phyloP scores from a whole-genome alignment of 1,140 invertebrate species.

The Fopius arisanus region DNA sequence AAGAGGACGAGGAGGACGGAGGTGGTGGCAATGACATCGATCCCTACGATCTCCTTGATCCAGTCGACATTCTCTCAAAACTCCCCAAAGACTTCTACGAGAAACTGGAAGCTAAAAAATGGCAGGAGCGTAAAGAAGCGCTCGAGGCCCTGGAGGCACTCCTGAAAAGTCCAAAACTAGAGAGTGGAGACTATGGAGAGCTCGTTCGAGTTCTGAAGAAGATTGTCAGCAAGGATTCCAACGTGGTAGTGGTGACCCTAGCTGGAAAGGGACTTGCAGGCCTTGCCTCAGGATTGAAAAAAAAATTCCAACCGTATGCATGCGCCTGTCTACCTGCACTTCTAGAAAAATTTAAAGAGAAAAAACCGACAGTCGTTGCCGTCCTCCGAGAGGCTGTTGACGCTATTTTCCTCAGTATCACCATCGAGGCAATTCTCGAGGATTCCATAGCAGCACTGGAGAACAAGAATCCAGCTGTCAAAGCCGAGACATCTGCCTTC shows the following conservation, averaged over 20 bases:
- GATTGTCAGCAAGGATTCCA: constrained; percentile 92
- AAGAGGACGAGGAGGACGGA: constrained; percentile 69
- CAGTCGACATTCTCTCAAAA: constrained; percentile 92
- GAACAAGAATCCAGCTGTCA: constrained; percentile 95
- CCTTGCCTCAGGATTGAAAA: constrained; percentile 87
- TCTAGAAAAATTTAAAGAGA: constrained; percentile 97
- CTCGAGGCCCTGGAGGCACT: constrained; percentile 83
- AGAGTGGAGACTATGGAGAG: constrained; percentile 92
- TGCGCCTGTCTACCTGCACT: constrained; percentile 79
- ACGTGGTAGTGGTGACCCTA: constrained; percentile 90
- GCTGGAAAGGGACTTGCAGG: constrained; percentile 86
- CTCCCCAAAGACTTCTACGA: constrained; percentile 96
- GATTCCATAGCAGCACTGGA: constrained; percentile 83
- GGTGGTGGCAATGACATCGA: constrained; percentile 78
- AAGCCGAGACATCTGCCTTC: constrained; percentile 91
- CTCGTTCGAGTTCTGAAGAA: constrained; percentile 88
- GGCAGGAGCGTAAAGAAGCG: constrained; percentile 95
- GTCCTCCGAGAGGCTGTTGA: constrained; percentile 92
- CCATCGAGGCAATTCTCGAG: constrained; percentile 87
- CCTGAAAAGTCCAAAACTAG: constrained; percentile 85
- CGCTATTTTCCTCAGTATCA: constrained; percentile 83
- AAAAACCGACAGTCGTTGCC: constrained; percentile 89
- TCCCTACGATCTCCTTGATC: constrained; percentile 88
- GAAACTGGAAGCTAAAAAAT: constrained; percentile 95
- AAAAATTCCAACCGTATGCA: constrained; percentile 87